Conservation (phyloP, 2,888 invertebrate genomes). For the Rosalia funebris region DNA sequence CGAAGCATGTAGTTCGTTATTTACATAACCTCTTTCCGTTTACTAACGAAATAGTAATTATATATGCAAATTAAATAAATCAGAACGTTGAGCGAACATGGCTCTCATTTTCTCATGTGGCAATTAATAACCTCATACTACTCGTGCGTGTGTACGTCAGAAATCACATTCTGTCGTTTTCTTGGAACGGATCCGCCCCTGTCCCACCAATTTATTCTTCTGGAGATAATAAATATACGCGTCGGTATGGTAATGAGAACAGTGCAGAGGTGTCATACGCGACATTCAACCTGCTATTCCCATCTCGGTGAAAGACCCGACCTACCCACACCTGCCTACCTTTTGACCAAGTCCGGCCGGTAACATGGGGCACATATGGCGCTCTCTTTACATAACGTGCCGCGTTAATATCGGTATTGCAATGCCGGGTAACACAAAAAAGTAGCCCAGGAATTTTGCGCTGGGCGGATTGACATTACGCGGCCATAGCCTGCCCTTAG, state of each 20-base stretch:
- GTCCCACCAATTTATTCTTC: not conserved
- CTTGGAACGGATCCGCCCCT: not conserved
- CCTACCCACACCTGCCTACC: constrained; percentile 46
- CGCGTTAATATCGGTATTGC: constrained; percentile 16
- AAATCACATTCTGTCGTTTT: not conserved
- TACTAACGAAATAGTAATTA: too few species aligned
- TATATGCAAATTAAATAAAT: too few species aligned
- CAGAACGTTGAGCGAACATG: too few species aligned
- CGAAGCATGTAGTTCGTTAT: too few species aligned
- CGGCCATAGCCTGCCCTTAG: too few species aligned
- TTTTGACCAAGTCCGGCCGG: constrained; percentile 23
- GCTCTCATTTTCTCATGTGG: too few species aligned
- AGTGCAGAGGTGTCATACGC: constrained; percentile 53
- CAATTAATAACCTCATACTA: too few species aligned
- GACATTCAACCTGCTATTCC: constrained; percentile 55
- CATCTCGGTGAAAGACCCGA: constrained; percentile 54
- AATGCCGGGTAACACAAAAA: constrained; percentile 9
- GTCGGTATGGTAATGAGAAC: constrained; percentile 47
- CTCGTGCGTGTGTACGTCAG: too few species aligned
- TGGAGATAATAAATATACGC: constrained; percentile 21
- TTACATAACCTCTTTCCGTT: too few species aligned
- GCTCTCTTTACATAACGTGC: constrained; percentile 30
- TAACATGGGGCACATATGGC: constrained; percentile 35
- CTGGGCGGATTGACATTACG: constrained; percentile 4
- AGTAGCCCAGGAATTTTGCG: constrained; percentile 19